These are phyloP conservation scores for Falco novaeseelandiae DNA, from an alignment of 2,797 vertebrate genomes.

Conservation along the genomic window DNA sequence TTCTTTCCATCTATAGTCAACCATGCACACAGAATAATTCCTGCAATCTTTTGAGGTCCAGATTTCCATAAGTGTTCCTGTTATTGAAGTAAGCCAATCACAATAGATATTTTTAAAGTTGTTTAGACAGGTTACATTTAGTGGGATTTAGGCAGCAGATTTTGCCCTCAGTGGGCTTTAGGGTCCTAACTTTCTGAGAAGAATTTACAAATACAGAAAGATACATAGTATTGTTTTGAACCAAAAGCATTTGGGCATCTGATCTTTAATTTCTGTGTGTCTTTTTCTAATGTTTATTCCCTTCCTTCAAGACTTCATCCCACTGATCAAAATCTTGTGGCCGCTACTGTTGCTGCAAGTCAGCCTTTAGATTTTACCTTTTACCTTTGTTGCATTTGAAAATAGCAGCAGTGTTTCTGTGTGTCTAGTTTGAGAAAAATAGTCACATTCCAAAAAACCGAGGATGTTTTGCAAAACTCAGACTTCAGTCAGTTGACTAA, in stretches of 20 bases:
- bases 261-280: neutral
- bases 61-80: neutral
- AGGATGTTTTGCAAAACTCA: neutral
- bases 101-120: neutral
- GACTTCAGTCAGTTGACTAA: neutral
- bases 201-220: neutral
- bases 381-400: neutral
- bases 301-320: neutral
- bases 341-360: neutral
- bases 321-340: neutral
- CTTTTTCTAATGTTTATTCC: neutral
- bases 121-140: neutral
- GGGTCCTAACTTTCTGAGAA: neutral
- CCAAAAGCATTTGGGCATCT: neutral
- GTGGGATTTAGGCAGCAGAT: neutral
- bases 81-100: neutral
- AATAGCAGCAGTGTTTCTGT: neutral
- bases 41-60: neutral
- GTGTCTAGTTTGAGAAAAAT: neutral
- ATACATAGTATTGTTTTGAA: neutral
- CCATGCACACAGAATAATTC: neutral
- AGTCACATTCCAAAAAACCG: neutral
- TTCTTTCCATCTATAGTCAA: neutral
- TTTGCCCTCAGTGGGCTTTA: neutral
- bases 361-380: neutral